phyloP scores from a whole-genome alignment of 1,140 invertebrate genomes.

The Cryptotermes secundus region DNA sequence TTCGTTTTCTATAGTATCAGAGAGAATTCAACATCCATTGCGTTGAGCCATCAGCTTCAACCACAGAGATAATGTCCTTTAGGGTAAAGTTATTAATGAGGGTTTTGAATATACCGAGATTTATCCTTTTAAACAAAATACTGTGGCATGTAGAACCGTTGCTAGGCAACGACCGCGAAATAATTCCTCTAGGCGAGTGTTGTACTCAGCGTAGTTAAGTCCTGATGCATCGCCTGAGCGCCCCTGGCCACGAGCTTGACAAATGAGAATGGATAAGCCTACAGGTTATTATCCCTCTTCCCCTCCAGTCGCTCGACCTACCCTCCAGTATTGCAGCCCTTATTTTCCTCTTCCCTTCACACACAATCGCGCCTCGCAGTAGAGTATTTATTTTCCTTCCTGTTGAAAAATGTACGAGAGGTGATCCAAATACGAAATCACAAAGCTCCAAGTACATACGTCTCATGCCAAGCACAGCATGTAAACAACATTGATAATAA shows the following conservation, averaged over 20 bases:
- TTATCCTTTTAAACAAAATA: neutral
- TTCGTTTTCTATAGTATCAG: too few species aligned
- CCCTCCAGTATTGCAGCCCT: conserved; percentile 13
- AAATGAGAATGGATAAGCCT: conserved; percentile 28
- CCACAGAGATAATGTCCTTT: neutral
- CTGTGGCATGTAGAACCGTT: too few species aligned
- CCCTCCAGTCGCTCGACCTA: neutral
- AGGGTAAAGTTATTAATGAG: neutral
- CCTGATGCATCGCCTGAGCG: neutral
- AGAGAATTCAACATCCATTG: too few species aligned
- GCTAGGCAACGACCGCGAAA: too few species aligned
- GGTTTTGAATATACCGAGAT: conserved; percentile 6
- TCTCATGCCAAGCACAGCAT: too few species aligned
- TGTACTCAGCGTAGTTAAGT: neutral
- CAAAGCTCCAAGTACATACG: too few species aligned
- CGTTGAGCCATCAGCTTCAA: neutral
- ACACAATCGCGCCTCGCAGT: neutral
- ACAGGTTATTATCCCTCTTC: conserved; percentile 6
- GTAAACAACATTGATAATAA: too few species aligned
- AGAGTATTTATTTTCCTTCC: neutral
- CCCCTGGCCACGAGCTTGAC: neutral
- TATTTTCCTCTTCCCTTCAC: neutral
- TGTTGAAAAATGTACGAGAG: too few species aligned
- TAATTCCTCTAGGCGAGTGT: neutral
- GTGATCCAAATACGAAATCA: too few species aligned